Base-by-base conservation (phyloP, 2,797 vertebrate genomes). In the Carduelis carduelis region DNA sequence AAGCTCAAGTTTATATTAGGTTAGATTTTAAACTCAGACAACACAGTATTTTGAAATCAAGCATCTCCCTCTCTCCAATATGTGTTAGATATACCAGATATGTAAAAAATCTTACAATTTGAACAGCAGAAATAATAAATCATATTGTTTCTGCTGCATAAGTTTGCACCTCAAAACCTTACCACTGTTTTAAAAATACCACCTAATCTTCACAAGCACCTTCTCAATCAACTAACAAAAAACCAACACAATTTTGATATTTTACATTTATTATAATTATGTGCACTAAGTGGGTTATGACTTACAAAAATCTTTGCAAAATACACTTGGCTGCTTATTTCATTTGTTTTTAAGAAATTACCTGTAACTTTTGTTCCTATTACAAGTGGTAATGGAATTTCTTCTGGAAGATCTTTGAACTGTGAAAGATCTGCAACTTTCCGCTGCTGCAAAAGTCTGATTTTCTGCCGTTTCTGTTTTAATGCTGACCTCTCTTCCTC, bases 301-400 rank as follows among this genome's bases (percentile, higher is more conserved):
- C 65, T 81, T 80, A 65, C 10, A 56, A 53, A 77, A 87, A 83
- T 24, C 15, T 63, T 66, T 60, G 47, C 35, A 83, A 78, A 84
- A 78, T n/a, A 75, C 14, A 52, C 1, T 22, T 84, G 12, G 12
- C 59, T 80, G 11, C 8, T 34, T 75, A 30, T 90, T 52, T 71
- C 4, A 3, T 50, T 90, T 79, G 12, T 57, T 64, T 90, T 94
- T 23, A 93, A 84, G 35, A 90, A 70, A 47, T 94, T 97, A 99
- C 98, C 98, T 94, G 98, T 99, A 96, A 99, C 99, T 98, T 99
- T 99, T 78, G 99, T 99, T 97, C 99, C 99, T 94, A 99, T 99
- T 95, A 99, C 99, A 95, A 99, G 98, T 0, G 99, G 99, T 64
- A 99, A 96, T 37, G 99, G 99, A 95, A 99, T 99, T 98, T 99